Percentiles rank a stretch among this genome's conserved stretches.
Conservation (phyloP, 2,797 vertebrate genomes). For the Antrozous pallidus region DNA sequence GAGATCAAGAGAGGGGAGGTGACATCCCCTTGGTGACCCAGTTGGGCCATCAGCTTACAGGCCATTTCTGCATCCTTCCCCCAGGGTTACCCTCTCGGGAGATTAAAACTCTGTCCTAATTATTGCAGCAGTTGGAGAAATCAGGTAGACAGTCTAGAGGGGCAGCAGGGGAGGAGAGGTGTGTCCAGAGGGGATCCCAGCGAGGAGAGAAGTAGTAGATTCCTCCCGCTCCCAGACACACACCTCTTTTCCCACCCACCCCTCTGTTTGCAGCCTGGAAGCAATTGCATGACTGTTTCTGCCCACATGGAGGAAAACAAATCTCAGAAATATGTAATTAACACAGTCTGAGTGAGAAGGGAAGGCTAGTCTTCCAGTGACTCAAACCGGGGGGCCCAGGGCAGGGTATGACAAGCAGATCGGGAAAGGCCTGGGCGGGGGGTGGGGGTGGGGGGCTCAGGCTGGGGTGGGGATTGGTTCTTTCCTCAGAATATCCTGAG, state of each 20-base stretch:
- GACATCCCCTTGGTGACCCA: background rate
- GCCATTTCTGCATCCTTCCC: background rate
- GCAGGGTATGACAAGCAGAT: background rate
- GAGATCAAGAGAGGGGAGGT: background rate
- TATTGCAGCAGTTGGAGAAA: background rate
- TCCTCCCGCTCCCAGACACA: background rate
- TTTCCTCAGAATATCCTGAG: background rate
- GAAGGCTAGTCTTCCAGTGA: background rate
- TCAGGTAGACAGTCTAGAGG: background rate
- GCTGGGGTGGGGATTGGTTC: background rate
- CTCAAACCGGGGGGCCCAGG: background rate
- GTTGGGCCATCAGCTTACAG: too few relatives aligned
- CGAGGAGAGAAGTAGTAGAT: background rate
- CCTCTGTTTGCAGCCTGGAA: slow-evolving; percentile 9
- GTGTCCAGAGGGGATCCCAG: background rate
- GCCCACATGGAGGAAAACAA: slow-evolving; percentile 50
- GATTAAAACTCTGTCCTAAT: background rate
- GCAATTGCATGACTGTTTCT: background rate
- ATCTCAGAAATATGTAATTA: background rate
- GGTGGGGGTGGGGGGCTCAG: fast-evolving
- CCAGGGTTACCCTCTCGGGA: too few relatives aligned
- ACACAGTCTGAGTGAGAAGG: background rate
- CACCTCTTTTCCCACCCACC: background rate
- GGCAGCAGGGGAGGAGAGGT: background rate
- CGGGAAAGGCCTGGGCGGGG: background rate